phyloP scores from a whole-genome alignment of 2,113 vertebrate species.

The Coryphaenoides rupestris region DNA sequence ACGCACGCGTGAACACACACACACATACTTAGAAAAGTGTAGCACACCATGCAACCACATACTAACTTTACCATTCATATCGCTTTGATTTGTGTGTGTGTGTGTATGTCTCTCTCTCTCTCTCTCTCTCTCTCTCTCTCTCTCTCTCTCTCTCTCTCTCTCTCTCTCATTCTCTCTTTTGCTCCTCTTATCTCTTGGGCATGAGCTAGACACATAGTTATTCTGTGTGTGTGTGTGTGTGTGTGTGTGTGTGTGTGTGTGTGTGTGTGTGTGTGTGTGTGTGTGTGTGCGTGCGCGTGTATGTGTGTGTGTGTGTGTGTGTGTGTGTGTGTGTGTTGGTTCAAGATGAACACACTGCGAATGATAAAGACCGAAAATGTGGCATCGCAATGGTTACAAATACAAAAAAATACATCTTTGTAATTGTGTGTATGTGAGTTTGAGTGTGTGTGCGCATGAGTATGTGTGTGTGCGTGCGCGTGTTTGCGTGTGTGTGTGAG shows the following conservation, averaged over 20 bases:
- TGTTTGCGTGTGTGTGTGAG: background rate
- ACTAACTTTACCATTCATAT: too few species aligned
- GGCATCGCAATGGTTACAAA: too few species aligned
- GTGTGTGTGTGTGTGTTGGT: conserved; percentile 2
- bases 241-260: background rate
- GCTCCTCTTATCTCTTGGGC: background rate
- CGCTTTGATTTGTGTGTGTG: background rate
- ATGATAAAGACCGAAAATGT: too few species aligned
- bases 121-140: background rate
- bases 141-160: background rate
- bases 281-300: background rate
- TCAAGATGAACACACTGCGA: too few species aligned
- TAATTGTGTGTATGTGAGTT: background rate
- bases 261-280: background rate
- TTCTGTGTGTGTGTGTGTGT: background rate
- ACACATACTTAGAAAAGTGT: conserved; percentile 6
- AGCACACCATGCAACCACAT: too few species aligned
- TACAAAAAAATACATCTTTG: too few species aligned
- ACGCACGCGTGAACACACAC: conserved; percentile 22
- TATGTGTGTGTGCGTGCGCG: background rate
- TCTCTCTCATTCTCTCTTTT: background rate
- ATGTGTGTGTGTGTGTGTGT: background rate
- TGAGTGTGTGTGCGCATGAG: background rate
- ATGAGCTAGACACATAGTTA: too few species aligned
- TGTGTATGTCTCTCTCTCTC: background rate